Conservation (phyloP, 2,113 vertebrate genomes). For the Thunnus maccoyii region DNA sequence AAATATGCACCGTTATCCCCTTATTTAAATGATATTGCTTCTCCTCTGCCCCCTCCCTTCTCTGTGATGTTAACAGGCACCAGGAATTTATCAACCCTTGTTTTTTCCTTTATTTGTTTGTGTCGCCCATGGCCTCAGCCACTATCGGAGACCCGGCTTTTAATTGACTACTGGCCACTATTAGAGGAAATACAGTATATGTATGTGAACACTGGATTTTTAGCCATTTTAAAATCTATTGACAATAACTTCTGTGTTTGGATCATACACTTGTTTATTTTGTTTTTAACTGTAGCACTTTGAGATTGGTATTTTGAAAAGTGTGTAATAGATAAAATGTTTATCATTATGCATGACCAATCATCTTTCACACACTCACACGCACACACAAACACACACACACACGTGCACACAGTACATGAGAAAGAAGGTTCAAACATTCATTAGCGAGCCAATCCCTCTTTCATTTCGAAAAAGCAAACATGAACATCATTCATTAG, state of each 20-base stretch:
- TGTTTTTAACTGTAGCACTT: background rate
- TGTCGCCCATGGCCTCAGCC: too few relatives aligned
- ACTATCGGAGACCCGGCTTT: too few relatives aligned
- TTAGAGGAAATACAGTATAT: too few relatives aligned
- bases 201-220: background rate
- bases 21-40: too few relatives aligned
- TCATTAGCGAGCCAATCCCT: slow-evolving; percentile 24
- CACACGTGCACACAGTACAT: background rate
- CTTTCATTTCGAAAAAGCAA: slow-evolving; percentile 36
- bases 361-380: background rate
- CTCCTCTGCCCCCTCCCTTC: too few relatives aligned
- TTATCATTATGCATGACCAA: slow-evolving; percentile 8
- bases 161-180: too few relatives aligned
- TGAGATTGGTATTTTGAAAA: background rate
- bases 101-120: too few relatives aligned
- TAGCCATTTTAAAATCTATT: background rate
- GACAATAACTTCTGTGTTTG: background rate
- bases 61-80: too few relatives aligned
- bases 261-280: background rate
- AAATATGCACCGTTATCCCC: too few relatives aligned
- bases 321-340: background rate
- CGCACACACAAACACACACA: too few relatives aligned
- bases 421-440: slow-evolving; percentile 25
- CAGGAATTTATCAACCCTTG: too few relatives aligned
- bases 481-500: slow-evolving; percentile 36